These are phyloP conservation scores for Paraescarpia echinospica DNA, from an alignment of 1,140 invertebrate species.

Conservation along the genomic window DNA sequence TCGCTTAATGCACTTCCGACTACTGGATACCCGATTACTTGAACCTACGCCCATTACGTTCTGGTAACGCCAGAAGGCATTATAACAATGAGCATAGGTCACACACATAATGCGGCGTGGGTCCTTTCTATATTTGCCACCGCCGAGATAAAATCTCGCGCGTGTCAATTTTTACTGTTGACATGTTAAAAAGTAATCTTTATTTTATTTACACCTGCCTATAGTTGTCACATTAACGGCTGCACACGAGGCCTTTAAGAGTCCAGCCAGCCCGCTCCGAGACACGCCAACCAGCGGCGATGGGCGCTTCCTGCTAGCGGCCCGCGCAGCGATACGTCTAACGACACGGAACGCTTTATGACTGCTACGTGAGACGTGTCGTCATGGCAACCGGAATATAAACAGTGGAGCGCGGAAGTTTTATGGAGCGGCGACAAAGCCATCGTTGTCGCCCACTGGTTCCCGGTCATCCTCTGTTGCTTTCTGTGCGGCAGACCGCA, in stretches of 20 bases:
- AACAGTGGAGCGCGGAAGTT: neutral
- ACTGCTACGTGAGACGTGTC: neutral
- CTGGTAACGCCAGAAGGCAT: neutral
- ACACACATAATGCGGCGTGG: neutral
- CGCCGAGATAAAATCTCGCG: neutral
- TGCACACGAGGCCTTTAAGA: neutral
- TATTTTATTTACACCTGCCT: neutral
- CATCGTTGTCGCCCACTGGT: neutral
- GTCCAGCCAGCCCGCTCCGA: neutral
- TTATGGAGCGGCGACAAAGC: neutral
- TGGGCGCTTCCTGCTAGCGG: neutral
- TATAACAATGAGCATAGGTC: neutral
- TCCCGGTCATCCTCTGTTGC: neutral
- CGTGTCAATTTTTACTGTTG: neutral
- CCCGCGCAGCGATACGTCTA: neutral
- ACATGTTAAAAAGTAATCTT: neutral
- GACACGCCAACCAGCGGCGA: neutral
- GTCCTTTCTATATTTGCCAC: neutral
- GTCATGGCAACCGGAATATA: neutral
- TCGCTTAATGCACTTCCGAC: neutral
- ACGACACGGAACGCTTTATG: slow-evolving; percentile 3
- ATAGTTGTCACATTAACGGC: slow-evolving; percentile 1
- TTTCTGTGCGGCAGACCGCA: neutral
- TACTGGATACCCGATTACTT: neutral
- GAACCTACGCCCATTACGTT: neutral